Base-by-base conservation (phyloP, 2,888 invertebrate species). In the Neoascia interrupta region DNA sequence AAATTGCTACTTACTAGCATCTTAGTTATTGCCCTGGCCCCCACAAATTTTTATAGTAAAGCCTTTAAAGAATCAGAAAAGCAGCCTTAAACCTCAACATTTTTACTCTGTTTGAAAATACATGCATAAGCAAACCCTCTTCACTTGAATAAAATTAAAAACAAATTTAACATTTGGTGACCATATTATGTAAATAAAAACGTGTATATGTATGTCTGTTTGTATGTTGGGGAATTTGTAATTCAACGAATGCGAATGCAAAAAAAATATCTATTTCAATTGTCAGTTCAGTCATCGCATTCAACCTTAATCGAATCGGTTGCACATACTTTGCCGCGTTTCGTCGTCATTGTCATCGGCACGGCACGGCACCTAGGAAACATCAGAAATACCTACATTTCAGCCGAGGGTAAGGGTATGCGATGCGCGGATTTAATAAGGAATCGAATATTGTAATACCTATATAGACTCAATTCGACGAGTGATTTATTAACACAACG, bases 281-380 rank as follows among this genome's bases (percentile, higher is more conserved):
- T 58, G 58, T 69, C 69, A 58, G 58, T 26, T 69, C 69, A 69
- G 51, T 69, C 69, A 69, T 43, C 36, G 69, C 49, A 26, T 36
- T 69, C 58, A 51, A 51, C 58, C 49, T 41, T 69, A 69, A 69
- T 69, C 69, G 58, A 69, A 69, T 41, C 41, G 49, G 18, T 47
- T 58, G 49, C 58, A 58, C 54, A 15, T 19, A 31, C 28, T 39
- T 61, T 39, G 49, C 36, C 16, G 23, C 36, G 54, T 28, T n/a
- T 16, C 19, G 34, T n/a, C 15, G 18, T 5, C 45, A 19, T 11
- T 37, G 26, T 10, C 34, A 2, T 31, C 2, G 8, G 10, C 3
- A 6, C 13, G 36, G 6, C 28, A 16, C 37, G 28, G 8, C 34
- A 31, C 13, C 43, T 11, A 26, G 34, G 18, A 34, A 41, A 58